A percentile compares a stretch with the other conserved stretches of the same genome.
phyloP scores from a whole-genome alignment of 2,113 vertebrate genomes.

The Puma concolor region DNA sequence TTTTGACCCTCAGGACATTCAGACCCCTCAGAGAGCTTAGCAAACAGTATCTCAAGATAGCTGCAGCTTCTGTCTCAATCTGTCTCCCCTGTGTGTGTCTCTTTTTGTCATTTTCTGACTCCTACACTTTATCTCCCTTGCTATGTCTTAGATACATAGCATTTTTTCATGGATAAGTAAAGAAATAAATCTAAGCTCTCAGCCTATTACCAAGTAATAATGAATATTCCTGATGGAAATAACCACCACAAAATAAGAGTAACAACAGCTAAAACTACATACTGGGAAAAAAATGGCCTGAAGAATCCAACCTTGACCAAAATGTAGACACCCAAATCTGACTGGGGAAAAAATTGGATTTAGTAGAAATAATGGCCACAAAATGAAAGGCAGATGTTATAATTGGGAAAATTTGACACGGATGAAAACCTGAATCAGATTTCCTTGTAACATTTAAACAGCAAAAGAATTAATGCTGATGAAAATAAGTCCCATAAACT shows the following conservation, averaged over 20 bases:
- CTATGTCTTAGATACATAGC: not conserved
- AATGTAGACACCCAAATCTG: not conserved
- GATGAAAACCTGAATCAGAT: constrained; percentile 22
- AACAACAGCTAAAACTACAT: not conserved
- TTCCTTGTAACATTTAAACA: constrained; percentile 36
- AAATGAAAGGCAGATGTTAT: not conserved
- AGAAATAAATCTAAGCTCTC: constrained; percentile 32
- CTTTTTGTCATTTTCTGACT: constrained; percentile 32
- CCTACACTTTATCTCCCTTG: constrained; percentile 13
- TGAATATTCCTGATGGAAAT: constrained; percentile 8
- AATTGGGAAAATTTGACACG: not conserved
- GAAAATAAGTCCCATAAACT: not conserved
- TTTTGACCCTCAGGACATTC: constrained; percentile 20
- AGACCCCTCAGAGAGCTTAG: not conserved
- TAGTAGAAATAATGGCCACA: not conserved
- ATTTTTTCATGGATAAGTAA: not conserved
- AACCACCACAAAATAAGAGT: constrained; percentile 14
- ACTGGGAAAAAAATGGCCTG: not conserved
- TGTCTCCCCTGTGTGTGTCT: not conserved
- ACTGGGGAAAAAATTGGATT: not conserved
- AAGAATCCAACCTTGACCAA: not conserved
- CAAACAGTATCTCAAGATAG: constrained; percentile 26
- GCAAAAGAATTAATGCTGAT: not conserved
- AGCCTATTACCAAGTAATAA: constrained; percentile 41
- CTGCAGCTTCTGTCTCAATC: not conserved